Percentiles rank a stretch among this genome's conserved stretches.
These are phyloP conservation scores for Pachypeltis micranthus DNA, from an alignment of 1,140 invertebrate species.

Conservation along the genomic window DNA sequence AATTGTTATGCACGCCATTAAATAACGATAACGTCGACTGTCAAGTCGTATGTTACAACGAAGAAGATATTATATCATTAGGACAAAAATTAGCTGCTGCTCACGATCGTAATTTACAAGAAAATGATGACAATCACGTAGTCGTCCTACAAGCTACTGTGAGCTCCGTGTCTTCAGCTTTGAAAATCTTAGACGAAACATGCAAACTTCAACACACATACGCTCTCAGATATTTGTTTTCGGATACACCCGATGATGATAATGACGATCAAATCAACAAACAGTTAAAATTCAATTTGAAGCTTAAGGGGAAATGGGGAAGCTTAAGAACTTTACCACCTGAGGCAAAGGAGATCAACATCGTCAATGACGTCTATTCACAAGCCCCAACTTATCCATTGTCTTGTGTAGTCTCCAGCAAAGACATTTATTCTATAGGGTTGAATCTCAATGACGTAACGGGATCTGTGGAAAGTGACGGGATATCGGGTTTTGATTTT, in stretches of 20 bases:
- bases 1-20: too few relatives aligned
- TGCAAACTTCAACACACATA: background rate
- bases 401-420: background rate
- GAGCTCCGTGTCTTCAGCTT: background rate
- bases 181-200: background rate
- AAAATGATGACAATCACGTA: background rate
- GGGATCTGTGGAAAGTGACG: background rate
- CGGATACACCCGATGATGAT: background rate
- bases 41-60: too few relatives aligned
- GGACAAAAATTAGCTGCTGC: background rate
- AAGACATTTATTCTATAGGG: background rate
- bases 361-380: background rate
- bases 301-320: background rate
- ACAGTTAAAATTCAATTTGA: background rate
- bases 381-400: background rate
- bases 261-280: background rate
- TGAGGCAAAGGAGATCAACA: background rate
- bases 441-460: conserved; percentile 1
- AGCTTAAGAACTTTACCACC: background rate
- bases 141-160: background rate
- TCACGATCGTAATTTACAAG: background rate
- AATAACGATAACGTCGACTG: too few relatives aligned
- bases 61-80: too few relatives aligned
- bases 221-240: background rate
- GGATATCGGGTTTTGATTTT: conserved; percentile 2